Evolutionary conservation across 2,797 vertebrate species (phyloP).

Genomic region (Enteromius mattozi): DNA sequence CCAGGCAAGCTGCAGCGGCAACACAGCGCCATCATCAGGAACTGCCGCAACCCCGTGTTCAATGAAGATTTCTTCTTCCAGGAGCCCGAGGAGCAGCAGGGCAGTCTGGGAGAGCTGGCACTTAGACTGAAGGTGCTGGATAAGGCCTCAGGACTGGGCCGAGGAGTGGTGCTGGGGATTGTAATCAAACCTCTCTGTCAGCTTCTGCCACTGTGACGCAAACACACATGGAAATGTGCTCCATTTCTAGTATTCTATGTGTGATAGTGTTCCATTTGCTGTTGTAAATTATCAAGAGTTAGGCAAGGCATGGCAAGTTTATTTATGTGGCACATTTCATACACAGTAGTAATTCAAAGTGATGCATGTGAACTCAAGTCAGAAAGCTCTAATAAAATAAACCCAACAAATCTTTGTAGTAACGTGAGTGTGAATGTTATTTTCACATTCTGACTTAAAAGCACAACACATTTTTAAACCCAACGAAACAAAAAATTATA

Average conservation of each 20-base stretch:
- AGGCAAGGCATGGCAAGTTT: no score
- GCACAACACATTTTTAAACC: no score
- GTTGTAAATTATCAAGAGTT: not conserved
- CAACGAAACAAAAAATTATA: no score
- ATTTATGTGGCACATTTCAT: no score
- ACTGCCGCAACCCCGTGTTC: slow-evolving; percentile 70
- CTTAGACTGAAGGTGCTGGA: slow-evolving; percentile 76
- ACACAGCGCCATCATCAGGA: slow-evolving; percentile 72
- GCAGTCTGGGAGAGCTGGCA: slow-evolving; percentile 65
- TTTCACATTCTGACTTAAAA: no score
- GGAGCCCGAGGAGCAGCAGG: slow-evolving; percentile 65
- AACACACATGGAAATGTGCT: not conserved
- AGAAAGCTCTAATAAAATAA: no score
- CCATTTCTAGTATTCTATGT: not conserved
- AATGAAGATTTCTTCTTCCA: slow-evolving; percentile 80
- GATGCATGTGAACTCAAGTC: no score
- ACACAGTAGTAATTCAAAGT: no score
- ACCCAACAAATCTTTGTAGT: no score
- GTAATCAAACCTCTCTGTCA: slow-evolving; percentile 69
- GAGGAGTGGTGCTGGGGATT: slow-evolving; percentile 66
- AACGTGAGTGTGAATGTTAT: no score
- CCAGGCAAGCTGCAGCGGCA: slow-evolving; percentile 76
- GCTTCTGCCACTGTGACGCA: slow-evolving; percentile 57
- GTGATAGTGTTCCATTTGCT: not conserved
- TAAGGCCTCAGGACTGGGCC: slow-evolving; percentile 70